Evolutionary conservation across 1,140 invertebrate genomes (phyloP).

Genomic region (Formica exsecta): DNA sequence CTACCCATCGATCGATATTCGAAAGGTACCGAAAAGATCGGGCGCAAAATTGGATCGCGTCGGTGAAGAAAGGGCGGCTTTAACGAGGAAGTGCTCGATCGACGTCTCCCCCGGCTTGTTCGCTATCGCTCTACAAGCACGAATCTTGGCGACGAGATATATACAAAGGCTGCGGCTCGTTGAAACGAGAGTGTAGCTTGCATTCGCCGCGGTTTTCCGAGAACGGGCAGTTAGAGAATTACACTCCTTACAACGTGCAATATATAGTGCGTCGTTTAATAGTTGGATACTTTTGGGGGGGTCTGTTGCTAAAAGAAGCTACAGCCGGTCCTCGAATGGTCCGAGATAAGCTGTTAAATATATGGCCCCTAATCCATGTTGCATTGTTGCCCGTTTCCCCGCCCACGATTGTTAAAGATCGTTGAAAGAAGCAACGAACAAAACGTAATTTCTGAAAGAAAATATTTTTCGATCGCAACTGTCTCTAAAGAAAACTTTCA

Average conservation of each 20-base stretch:
- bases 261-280: background rate
- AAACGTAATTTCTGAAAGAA: no score
- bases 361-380: no score
- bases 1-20: background rate
- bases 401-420: no score
- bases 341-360: no score
- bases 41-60: slow-evolving; percentile 25
- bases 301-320: no score
- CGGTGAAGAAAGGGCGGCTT: slow-evolving; percentile 28
- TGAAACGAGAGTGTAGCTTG: background rate
- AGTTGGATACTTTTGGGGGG: background rate
- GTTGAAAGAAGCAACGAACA: no score
- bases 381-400: no score
- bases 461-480: no score
- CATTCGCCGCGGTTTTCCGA: slow-evolving; percentile 14
- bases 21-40: slow-evolving; percentile 14
- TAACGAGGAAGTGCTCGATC: slow-evolving; percentile 37
- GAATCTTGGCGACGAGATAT: slow-evolving; percentile 6
- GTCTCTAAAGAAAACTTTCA: no score
- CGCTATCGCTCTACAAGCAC: slow-evolving; percentile 30
- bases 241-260: slow-evolving; percentile 20
- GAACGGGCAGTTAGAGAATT: slow-evolving; percentile 7
- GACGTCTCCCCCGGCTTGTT: slow-evolving; percentile 13
- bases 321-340: no score
- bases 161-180: background rate